Evolutionary conservation across 2,113 vertebrate species (phyloP).

Genomic region (Dicrurus megarhynchus): DNA sequence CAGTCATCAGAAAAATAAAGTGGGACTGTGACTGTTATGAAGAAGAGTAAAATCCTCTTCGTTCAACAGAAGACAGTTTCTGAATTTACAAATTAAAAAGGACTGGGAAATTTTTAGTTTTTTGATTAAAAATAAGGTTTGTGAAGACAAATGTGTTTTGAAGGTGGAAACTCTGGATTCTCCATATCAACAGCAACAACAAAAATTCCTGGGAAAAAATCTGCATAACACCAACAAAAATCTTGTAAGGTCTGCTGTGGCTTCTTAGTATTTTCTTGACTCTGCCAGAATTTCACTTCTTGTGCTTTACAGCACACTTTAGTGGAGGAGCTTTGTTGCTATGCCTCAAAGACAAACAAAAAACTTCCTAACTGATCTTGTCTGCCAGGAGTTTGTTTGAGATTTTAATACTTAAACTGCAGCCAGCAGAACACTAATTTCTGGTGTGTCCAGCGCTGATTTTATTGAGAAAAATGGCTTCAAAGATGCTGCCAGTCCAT

Average conservation of each 20-base stretch:
- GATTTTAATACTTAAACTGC: neutral
- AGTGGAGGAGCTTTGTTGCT: neutral
- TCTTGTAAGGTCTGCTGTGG: neutral
- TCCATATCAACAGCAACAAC: neutral
- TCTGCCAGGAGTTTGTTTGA: neutral
- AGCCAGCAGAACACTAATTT: neutral
- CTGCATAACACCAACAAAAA: neutral
- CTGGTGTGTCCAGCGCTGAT: neutral
- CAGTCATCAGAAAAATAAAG: neutral
- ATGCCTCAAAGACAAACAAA: neutral
- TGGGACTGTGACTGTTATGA: neutral
- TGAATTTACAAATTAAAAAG: neutral
- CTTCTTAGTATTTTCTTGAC: neutral
- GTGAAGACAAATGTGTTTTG: neutral
- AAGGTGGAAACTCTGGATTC: neutral
- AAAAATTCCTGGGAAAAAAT: neutral
- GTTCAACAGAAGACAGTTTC: neutral
- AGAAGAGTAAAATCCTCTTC: neutral
- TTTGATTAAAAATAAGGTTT: neutral
- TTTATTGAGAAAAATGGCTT: neutral
- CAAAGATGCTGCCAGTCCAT: neutral
- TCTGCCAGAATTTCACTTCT: neutral
- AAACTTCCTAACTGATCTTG: neutral
- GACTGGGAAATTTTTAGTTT: rapidly evolving
- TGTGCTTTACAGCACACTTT: neutral